Evolutionary conservation across 2,888 invertebrate genomes (phyloP).

Genomic region (Ceriagrion tenellum): DNA sequence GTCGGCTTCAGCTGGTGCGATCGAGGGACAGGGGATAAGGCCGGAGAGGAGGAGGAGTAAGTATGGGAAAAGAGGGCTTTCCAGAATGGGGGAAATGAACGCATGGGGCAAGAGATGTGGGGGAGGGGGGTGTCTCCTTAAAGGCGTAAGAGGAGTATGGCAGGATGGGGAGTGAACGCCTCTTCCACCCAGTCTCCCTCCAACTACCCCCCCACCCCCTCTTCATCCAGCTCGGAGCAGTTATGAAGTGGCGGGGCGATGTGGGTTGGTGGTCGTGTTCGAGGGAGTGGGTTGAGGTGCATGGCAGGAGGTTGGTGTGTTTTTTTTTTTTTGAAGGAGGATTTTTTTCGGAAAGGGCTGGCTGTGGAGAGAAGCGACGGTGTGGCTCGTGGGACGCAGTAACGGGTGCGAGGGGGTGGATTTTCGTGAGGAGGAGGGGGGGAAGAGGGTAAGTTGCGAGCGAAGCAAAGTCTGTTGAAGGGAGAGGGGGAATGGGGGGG

Average conservation of each 20-base stretch:
- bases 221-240: neutral
- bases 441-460: constrained; percentile 12
- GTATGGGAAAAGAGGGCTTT: neutral
- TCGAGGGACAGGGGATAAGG: neutral
- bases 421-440: neutral
- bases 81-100: neutral
- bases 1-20: neutral
- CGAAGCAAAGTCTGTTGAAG: neutral
- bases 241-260: neutral
- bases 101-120: neutral
- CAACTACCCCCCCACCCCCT: neutral
- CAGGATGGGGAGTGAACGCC: neutral
- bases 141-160: neutral
- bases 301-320: neutral
- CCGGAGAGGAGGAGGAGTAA: neutral
- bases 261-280: neutral
- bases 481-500: neutral
- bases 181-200: neutral
- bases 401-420: neutral
- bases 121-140: neutral
- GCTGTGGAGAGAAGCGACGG: neutral
- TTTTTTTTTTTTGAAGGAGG: neutral
- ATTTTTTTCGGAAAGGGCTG: neutral
- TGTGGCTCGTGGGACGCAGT: constrained; percentile 20
- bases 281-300: neutral